Base-by-base conservation (phyloP, 1,140 invertebrate species). In the Pantala flavescens region DNA sequence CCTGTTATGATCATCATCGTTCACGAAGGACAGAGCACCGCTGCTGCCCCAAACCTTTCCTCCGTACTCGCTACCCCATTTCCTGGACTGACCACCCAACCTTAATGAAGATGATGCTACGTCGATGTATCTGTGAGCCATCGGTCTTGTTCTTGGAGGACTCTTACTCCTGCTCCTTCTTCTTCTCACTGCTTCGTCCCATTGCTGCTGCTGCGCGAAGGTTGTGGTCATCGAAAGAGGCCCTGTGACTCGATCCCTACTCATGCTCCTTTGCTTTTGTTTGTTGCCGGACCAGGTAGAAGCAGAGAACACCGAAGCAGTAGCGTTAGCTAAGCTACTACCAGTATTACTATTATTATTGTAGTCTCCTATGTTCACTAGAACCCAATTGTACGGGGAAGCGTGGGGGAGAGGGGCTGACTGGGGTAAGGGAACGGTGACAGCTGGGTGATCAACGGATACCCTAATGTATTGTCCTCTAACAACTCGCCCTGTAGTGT, bases 41-140 rank as follows among this genome's bases (percentile, higher is more conserved):
- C 49, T 63, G 49, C 49, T 63, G 3, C 49, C 49, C 49, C 49
- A 63, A 36, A 36, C 28, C 14, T 21, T 63, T 19, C 49, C 49
- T 5, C 49, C 49, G 49, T 7, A 63, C 12, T 63, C 49, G 49
- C n/a, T 21, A 19, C 49, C 49, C 49, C 49, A 63, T 63, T 21
- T 63, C 12, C 12, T 16, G 5, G 49, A 63, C n/a, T 19, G n/a
- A 19, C 49, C 49, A 7, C 49, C 49, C 16, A 63, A 21, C 49
- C 49, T 63, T 3, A 63, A 12, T 5, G 49, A 63, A 7, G 49
- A 28, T 19, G 49, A 63, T 63, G 49, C 76, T 36, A 74, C 74
- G 74, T 82, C 82, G 24, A 82, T 81, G 74, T 82, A 82, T 24
- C 81, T 76, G 73, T 82, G 82, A 23, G 81, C 81, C 80, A 82